Evolutionary conservation across 2,888 invertebrate genomes (phyloP), one percentile per base, ranked within the genome.

Genomic region (Lochmaea capreae): DNA sequence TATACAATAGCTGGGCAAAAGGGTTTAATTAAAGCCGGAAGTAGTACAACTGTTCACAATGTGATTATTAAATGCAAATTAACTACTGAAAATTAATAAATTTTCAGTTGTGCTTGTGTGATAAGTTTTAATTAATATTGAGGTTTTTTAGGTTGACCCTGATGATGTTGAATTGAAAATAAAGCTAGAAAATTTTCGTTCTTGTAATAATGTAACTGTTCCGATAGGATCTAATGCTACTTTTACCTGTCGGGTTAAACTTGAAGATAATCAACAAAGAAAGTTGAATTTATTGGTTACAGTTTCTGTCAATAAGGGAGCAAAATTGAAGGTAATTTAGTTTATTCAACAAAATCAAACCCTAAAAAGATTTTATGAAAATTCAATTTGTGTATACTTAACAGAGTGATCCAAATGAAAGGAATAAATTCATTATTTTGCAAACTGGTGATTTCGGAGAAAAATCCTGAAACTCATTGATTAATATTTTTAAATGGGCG

Each of bases 101-200:
- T 9, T 4, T 11, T 33, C 52, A 22, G 22, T 54, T 18, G 59
- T 18, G 18, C 10, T n/a, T 49, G 22, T 9, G 3, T 26, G 59
- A 59, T 26, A 12, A 26, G 8, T 61, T 61, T 61, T 10, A 39
- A 12, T 16, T 58, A 1, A 58, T 14, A 33, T 59, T 14, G 11
- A 46, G 3, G 2, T n/a, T 0, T 75, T 74, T 57, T 83, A 93
- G 93, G 90, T 93, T 77, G 92, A 95, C 86, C 90, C 94, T 10
- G 93, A 93, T 67, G 91, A 91, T 2, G 88, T 95, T 42, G 93
- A 94, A 83, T 87, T 98, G 39, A 91, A 90, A 72, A 90, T 97
- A 69, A 92, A 92, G 68, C 87, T 97, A 75, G 98, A 98, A 82
- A 95, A 95, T 76, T 97, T 97, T 87, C 91, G 83, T 10, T 80